Evolutionary conservation across 2,113 vertebrate species (phyloP).

Genomic region (Propithecus coquereli): DNA sequence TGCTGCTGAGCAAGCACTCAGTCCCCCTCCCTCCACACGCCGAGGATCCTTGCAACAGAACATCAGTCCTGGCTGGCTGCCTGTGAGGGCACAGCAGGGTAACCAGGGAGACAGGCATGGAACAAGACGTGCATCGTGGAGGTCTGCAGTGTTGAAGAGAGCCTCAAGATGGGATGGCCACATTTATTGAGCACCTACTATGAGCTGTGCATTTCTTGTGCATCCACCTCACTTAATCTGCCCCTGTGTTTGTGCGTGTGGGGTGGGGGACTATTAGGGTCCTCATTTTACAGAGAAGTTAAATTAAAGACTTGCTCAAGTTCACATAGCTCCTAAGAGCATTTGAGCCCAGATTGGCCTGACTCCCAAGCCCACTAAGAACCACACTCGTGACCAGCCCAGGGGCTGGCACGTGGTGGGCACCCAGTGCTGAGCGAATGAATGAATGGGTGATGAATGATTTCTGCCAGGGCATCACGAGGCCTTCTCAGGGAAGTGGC

Average conservation of each 20-base stretch:
- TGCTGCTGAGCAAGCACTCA: not conserved
- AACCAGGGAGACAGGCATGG: fast-evolving
- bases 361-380: not conserved
- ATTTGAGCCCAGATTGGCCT: not conserved
- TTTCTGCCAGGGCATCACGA: not conserved
- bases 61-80: not conserved
- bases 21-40: too few relatives aligned
- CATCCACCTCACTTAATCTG: not conserved
- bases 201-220: not conserved
- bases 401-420: not conserved
- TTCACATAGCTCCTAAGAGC: not conserved
- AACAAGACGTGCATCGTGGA: fast-evolving
- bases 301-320: not conserved
- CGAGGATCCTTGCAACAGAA: fast-evolving
- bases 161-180: too few relatives aligned
- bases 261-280: too few relatives aligned
- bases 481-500: not conserved
- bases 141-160: not conserved
- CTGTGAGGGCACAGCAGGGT: not conserved
- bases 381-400: not conserved
- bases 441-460: not conserved
- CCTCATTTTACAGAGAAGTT: not conserved
- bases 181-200: not conserved
- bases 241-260: too few relatives aligned
- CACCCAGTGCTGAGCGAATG: not conserved